Percentiles rank a stretch among this genome's conserved stretches.
Conservation (phyloP, 2,113 vertebrate species). For the Cottus gobio region DNA sequence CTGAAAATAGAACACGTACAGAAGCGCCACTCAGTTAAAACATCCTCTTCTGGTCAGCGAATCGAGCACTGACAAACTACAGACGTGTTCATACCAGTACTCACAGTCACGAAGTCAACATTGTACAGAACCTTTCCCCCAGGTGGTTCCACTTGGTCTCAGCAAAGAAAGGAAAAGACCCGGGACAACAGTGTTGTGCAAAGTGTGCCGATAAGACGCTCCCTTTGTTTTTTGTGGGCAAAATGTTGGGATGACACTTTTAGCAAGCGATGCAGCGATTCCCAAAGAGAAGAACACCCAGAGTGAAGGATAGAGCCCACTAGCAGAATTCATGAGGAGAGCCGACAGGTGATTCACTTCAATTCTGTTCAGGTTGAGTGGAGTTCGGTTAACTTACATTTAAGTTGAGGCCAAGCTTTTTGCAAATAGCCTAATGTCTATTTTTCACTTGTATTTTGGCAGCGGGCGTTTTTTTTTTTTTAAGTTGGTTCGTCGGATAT, state of each 20-base stretch:
- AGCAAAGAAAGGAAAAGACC: conserved; percentile 45
- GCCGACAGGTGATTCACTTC: conserved; percentile 59
- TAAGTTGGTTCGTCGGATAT: neutral
- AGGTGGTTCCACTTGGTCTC: conserved; percentile 65
- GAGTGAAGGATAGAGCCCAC: conserved; percentile 65
- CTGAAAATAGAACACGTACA: neutral
- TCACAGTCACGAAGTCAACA: conserved; percentile 63
- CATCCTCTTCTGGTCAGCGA: neutral
- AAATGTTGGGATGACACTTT: neutral
- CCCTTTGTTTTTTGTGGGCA: too few species aligned
- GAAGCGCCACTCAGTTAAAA: neutral
- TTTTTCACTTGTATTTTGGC: neutral
- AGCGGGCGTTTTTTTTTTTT: neutral
- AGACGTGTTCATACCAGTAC: conserved; percentile 49
- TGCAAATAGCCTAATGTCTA: neutral
- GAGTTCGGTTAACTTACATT: neutral
- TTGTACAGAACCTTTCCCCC: conserved; percentile 54
- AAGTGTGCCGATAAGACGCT: neutral
- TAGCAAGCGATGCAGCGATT: neutral
- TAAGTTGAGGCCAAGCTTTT: neutral
- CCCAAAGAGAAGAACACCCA: neutral
- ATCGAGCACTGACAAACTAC: conserved; percentile 24
- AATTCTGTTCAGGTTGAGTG: conserved; percentile 56
- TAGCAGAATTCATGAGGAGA: conserved; percentile 56
- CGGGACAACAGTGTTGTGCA: neutral